These are phyloP conservation scores for Mycteria americana DNA, from an alignment of 2,797 vertebrate genomes.

Conservation along the genomic window DNA sequence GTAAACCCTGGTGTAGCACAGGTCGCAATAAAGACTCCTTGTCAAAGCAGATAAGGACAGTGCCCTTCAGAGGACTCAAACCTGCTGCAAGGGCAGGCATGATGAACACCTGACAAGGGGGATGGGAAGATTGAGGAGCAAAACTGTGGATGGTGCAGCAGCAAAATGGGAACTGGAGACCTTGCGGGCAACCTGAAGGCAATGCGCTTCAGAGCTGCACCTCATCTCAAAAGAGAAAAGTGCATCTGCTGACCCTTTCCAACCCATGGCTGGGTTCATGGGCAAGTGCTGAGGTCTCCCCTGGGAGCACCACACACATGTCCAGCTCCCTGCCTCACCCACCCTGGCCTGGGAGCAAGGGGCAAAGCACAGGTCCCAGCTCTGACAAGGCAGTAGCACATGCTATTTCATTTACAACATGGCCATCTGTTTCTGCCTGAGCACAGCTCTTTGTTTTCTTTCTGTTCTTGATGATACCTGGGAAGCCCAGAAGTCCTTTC, in stretches of 20 bases:
- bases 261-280: fast-evolving
- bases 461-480: not conserved
- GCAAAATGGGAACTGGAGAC: not conserved
- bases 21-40: not conserved
- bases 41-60: not conserved
- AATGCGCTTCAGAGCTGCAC: not conserved
- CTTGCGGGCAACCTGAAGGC: not conserved
- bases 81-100: not conserved
- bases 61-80: not conserved
- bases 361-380: not conserved
- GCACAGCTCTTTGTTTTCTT: not conserved
- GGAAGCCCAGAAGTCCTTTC: not conserved
- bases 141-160: not conserved
- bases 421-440: not conserved
- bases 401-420: not conserved
- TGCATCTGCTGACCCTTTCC: not conserved
- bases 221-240: not conserved
- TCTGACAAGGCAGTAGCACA: not conserved
- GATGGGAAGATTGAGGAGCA: not conserved
- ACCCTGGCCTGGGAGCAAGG: not conserved
- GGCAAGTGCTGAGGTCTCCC: fast-evolving
- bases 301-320: not conserved
- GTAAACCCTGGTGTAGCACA: not conserved
- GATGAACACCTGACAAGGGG: not conserved
- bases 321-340: not conserved